Conservation (phyloP, 2,113 vertebrate species). For the Bombycilla garrulus region DNA sequence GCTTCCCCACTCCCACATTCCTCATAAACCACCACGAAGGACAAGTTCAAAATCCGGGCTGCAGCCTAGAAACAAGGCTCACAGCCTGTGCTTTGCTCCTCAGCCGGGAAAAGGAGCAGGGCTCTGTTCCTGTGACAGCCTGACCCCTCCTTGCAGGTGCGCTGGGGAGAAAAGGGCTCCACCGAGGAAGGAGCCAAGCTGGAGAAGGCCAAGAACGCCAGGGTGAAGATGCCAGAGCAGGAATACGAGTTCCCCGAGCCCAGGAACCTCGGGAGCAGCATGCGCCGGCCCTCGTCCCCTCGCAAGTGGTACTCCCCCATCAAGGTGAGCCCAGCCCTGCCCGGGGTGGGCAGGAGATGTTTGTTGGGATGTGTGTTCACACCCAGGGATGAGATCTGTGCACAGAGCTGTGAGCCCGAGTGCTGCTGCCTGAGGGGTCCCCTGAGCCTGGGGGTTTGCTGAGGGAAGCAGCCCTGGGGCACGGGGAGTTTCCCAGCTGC, state of each 20-base stretch:
- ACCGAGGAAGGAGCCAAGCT: slow-evolving; percentile 96
- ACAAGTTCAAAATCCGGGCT: not conserved
- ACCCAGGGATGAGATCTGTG: not conserved
- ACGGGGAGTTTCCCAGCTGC: not conserved
- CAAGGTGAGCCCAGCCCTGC: slow-evolving; percentile 75
- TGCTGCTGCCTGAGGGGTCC: not conserved
- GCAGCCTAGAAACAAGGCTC: not conserved
- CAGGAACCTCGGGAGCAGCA: slow-evolving; percentile 82
- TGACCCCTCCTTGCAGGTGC: slow-evolving; percentile 78
- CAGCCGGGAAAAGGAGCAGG: not conserved
- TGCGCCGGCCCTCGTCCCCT: slow-evolving; percentile 79
- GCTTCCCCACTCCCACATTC: not conserved
- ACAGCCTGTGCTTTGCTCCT: not conserved
- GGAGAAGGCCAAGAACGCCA: slow-evolving; percentile 96
- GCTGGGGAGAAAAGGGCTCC: slow-evolving; percentile 97
- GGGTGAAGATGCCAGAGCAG: slow-evolving; percentile 96
- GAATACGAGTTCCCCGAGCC: slow-evolving; percentile 81
- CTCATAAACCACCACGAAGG: not conserved
- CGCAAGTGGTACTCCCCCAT: slow-evolving; percentile 96
- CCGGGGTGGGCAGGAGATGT: not conserved
- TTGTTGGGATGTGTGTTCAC: not conserved
- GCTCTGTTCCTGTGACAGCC: not conserved
- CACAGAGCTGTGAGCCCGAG: not conserved
- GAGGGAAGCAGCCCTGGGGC: not conserved
- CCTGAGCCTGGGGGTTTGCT: too few relatives aligned